Evolutionary conservation across 1,140 invertebrate genomes (phyloP), one percentile per base, ranked within the genome.

Genomic region (Cecropterus lyciades): DNA sequence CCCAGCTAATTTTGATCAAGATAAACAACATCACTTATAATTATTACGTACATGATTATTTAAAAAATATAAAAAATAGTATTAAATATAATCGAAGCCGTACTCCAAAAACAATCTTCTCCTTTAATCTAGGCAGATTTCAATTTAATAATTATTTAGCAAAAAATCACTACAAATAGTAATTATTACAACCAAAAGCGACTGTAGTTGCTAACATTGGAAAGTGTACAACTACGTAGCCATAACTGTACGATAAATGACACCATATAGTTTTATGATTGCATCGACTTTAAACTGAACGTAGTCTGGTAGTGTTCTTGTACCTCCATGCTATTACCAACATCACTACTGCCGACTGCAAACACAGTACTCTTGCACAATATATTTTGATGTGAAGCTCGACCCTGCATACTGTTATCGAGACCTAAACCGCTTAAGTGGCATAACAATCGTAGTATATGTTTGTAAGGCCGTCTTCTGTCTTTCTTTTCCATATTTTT

Each of bases 401-500:
- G 33, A 37, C 33, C 84, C 81, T 67, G 82, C 84, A 82, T 79
- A 53, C 51, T 65, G 75, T 75, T 64, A 56, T 51, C 63, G 73
- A 68, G 72, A 78, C 69, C 72, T 69, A 59, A 75, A 73, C 73
- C 74, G 81, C 85, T 87, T 80, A 84, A 77, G 77, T 85, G 79
- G 67, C 72, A 79, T 79, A 82, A 60, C n/a, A 60, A 37, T 20
- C 16, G 57, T 60, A 60, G 57, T 62, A 37, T 71, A 55, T 60
- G 56, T 79, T 65, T 84, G 63, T 79, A 65, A 82, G 69, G 72
- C 80, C 74, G 78, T 73, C 73, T 82, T 83, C 80, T 87, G 80
- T 88, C 82, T 91, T 88, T 92, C 90, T 92, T 93, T 90, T 89
- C 89, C 91, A 93, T 91, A 92, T 94, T 93, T 55, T 43, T 93